A percentile compares a stretch with the other conserved stretches of the same genome.
phyloP scores from a whole-genome alignment of 2,113 vertebrate species.

The Notothenia coriiceps region DNA sequence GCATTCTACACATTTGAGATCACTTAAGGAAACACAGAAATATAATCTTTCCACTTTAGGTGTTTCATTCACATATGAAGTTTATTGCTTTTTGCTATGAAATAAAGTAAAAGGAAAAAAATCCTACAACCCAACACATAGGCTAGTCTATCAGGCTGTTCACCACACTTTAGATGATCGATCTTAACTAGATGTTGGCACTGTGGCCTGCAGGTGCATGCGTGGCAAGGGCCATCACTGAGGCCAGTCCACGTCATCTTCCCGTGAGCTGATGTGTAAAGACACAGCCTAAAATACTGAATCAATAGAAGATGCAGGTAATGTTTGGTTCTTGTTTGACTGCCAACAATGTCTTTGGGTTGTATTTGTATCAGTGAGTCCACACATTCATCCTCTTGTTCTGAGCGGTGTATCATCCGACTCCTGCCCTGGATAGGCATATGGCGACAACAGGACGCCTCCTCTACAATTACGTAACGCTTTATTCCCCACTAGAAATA shows the following conservation, averaged over 20 bases:
- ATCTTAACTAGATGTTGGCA: not conserved
- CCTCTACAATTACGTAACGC: slow-evolving; percentile 74
- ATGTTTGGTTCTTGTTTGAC: not conserved
- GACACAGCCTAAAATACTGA: not conserved
- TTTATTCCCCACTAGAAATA: slow-evolving; percentile 62
- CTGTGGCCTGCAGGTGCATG: not conserved
- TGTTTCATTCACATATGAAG: not conserved
- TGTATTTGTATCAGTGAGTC: not conserved
- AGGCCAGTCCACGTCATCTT: slow-evolving; percentile 50
- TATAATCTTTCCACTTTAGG: not conserved
- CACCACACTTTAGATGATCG: not conserved
- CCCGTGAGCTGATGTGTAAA: slow-evolving; percentile 41
- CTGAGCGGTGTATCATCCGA: slow-evolving; percentile 37
- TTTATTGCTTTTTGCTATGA: not conserved
- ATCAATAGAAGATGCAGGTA: not conserved
- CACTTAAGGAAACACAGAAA: not conserved
- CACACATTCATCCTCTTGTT: not conserved
- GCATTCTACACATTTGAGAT: not conserved
- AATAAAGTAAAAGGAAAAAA: not conserved
- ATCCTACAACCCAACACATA: not conserved
- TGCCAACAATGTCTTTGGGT: not conserved
- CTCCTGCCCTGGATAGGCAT: slow-evolving; percentile 39
- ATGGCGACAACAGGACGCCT: slow-evolving; percentile 66
- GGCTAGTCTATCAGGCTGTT: not conserved
- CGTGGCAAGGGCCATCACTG: not conserved